Evolutionary conservation across 2,888 invertebrate species (phyloP).

Genomic region (Dichetophora obliterata): DNA sequence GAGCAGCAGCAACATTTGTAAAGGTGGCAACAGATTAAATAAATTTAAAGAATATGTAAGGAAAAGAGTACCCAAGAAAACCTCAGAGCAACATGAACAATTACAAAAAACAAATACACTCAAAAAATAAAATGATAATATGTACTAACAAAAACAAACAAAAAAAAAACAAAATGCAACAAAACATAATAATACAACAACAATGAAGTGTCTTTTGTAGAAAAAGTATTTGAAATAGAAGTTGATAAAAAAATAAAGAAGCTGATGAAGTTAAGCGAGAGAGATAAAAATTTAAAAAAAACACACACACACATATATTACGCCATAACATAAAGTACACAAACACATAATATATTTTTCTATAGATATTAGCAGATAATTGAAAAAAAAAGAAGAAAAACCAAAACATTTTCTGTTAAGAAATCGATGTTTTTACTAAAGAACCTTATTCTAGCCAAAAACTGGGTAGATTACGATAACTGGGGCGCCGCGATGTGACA

Average conservation of each 20-base stretch:
- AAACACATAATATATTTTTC: slow-evolving; percentile 30
- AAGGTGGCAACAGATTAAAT: background rate
- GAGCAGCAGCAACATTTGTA: slow-evolving; percentile 38
- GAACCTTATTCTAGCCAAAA: slow-evolving; percentile 18
- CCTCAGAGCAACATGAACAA: slow-evolving; percentile 28
- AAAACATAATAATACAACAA: background rate
- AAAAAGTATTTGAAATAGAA: background rate
- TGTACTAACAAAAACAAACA: background rate
- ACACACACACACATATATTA: slow-evolving; percentile 2
- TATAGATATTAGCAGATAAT: slow-evolving; percentile 13
- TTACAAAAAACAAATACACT: slow-evolving; percentile 23
- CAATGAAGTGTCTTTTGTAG: slow-evolving; percentile 27
- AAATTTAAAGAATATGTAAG: background rate
- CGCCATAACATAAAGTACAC: background rate
- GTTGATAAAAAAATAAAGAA: background rate
- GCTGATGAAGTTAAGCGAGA: background rate
- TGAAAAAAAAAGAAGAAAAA: background rate
- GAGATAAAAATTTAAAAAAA: background rate
- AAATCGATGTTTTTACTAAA: slow-evolving; percentile 28
- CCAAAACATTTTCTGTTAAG: background rate
- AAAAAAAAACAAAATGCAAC: background rate
- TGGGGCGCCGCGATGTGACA: too few species aligned
- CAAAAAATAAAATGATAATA: background rate
- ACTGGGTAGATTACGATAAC: too few species aligned
- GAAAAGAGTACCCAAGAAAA: slow-evolving; percentile 30